Evolutionary conservation across 2,797 vertebrate species (phyloP).

Genomic region (Siniperca undulata): DNA sequence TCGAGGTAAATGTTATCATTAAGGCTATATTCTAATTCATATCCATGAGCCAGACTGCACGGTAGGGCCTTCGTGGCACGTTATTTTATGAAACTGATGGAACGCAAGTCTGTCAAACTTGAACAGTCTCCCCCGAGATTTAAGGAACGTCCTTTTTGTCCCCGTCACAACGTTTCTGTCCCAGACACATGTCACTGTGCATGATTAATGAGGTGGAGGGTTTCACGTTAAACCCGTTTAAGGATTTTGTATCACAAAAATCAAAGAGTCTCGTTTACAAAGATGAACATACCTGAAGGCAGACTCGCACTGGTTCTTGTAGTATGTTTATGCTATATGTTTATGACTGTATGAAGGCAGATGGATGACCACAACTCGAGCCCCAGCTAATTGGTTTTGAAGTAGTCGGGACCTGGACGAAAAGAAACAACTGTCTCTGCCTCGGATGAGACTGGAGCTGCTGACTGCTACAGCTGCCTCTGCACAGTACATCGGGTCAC

Average conservation of each 20-base stretch:
- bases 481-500: slow-evolving; percentile 57
- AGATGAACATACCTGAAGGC: slow-evolving; percentile 46
- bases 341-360: slow-evolving; percentile 74
- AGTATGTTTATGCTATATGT: slow-evolving; percentile 78
- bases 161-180: slow-evolving; percentile 71
- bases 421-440: slow-evolving; percentile 75
- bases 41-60: slow-evolving; percentile 82
- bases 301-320: slow-evolving; percentile 42
- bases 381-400: slow-evolving; percentile 81
- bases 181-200: slow-evolving; percentile 63
- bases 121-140: slow-evolving; percentile 74
- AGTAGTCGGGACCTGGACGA: slow-evolving; percentile 66
- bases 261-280: slow-evolving; percentile 56
- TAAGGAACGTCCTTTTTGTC: slow-evolving; percentile 77
- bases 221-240: slow-evolving; percentile 74
- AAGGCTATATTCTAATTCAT: slow-evolving; percentile 86
- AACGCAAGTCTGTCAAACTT: slow-evolving; percentile 80
- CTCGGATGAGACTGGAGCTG: slow-evolving; percentile 56
- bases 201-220: slow-evolving; percentile 72
- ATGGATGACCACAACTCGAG: slow-evolving; percentile 68
- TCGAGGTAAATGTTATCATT: slow-evolving; percentile 89
- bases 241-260: slow-evolving; percentile 54
- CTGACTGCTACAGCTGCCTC: slow-evolving; percentile 65
- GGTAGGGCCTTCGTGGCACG: slow-evolving; percentile 76
- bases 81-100: slow-evolving; percentile 80